phyloP scores from a whole-genome alignment of 2,888 invertebrate genomes.

The Philhelius pedissequus region DNA sequence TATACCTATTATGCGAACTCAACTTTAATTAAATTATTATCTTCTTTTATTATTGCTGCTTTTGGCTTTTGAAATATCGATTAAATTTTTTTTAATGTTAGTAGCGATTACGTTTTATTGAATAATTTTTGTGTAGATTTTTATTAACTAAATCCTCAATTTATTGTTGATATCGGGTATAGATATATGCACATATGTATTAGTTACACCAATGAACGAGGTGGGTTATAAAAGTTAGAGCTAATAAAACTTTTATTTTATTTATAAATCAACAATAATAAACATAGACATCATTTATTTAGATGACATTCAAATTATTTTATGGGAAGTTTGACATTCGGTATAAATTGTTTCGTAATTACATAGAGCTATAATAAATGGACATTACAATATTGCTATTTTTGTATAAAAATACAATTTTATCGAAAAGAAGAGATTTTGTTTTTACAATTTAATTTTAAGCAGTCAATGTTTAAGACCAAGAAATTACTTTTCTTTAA shows the following conservation, averaged over 20 bases:
- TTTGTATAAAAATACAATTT: no score
- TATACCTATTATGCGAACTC: conserved; percentile 1
- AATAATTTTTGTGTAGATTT: background rate
- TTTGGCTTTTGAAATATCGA: conserved; percentile 26
- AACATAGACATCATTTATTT: background rate
- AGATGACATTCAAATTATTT: background rate
- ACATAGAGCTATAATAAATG: no score
- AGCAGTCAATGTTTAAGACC: no score
- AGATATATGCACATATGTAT: no score
- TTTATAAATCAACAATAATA: background rate
- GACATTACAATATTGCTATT: no score
- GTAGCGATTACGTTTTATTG: background rate
- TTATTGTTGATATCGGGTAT: background rate
- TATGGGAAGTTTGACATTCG: no score
- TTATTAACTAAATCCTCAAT: background rate
- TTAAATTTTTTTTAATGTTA: background rate
- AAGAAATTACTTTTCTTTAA: no score
- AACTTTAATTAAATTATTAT: conserved; percentile 58
- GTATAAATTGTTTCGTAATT: no score
- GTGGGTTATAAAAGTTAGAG: background rate
- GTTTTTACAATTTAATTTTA: no score
- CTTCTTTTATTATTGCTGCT: conserved; percentile 27
- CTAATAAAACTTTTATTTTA: background rate
- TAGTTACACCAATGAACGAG: background rate
- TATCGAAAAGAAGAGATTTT: no score